These are phyloP conservation scores for Neoascia interrupta DNA, from an alignment of 2,888 invertebrate species.

Conservation along the genomic window DNA sequence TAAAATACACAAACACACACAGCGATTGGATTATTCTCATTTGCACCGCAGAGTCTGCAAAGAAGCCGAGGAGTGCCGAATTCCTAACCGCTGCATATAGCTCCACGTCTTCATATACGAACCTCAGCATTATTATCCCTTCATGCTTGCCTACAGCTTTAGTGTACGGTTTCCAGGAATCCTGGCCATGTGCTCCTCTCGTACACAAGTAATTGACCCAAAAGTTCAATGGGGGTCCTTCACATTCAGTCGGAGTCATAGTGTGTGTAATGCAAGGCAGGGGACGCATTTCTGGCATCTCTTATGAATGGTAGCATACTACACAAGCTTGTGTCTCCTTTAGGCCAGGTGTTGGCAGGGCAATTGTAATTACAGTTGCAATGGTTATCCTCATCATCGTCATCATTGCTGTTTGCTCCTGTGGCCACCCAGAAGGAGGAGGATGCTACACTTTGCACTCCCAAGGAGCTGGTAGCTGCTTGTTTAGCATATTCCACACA, in stretches of 20 bases:
- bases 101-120: not conserved
- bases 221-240: conserved; percentile 58
- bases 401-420: conserved; percentile 36
- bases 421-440: not conserved
- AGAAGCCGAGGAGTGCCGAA: not conserved
- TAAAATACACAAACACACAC: conserved; percentile 15
- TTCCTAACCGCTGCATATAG: not conserved
- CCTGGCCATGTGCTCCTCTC: conserved; percentile 41
- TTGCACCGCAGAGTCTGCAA: conserved; percentile 16
- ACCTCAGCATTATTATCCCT: conserved; percentile 25
- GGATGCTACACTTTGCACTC: not conserved
- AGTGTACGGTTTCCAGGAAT: conserved; percentile 14
- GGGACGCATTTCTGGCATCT: not conserved
- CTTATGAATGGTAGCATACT: not conserved
- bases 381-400: conserved; percentile 41
- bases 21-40: conserved; percentile 33
- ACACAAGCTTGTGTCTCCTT: not conserved
- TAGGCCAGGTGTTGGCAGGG: conserved; percentile 47
- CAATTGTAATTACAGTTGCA: conserved; percentile 50
- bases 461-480: conserved; percentile 1
- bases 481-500: conserved; percentile 38
- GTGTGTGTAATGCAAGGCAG: not conserved
- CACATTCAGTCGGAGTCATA: not conserved
- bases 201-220: conserved; percentile 59
- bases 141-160: conserved; percentile 17